Conservation (phyloP, 2,888 invertebrate species). For the Acanthoscelides obtectus region DNA sequence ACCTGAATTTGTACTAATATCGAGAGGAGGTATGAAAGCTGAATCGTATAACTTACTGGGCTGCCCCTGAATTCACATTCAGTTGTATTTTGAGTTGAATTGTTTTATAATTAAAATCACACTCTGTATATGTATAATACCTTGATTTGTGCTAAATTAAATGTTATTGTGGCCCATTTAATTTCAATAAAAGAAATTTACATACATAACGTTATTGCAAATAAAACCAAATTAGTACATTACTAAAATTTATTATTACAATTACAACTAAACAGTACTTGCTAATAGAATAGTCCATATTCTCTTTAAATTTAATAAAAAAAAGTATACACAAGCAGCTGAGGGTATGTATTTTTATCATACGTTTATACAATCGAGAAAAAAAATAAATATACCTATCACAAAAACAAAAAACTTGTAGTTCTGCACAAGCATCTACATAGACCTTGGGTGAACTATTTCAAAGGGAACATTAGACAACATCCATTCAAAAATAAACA, state of each 20-base stretch:
- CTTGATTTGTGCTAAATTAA: neutral
- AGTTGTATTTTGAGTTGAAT: too few relatives aligned
- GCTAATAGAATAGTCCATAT: slow-evolving; percentile 49
- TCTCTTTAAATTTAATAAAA: slow-evolving; percentile 45
- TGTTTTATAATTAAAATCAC: neutral
- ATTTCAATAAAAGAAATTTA: neutral
- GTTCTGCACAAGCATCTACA: neutral
- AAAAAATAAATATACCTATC: slow-evolving; percentile 25
- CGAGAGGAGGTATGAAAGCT: too few relatives aligned
- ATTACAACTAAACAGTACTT: slow-evolving; percentile 46
- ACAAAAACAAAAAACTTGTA: slow-evolving; percentile 21
- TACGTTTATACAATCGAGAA: slow-evolving; percentile 19
- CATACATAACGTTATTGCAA: neutral
- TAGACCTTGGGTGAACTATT: neutral
- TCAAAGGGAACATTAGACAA: neutral
- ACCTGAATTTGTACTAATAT: too few relatives aligned
- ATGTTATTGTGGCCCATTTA: neutral
- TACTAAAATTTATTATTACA: slow-evolving; percentile 45
- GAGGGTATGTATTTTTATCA: slow-evolving; percentile 19
- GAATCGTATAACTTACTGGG: too few relatives aligned
- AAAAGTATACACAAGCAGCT: slow-evolving; percentile 43
- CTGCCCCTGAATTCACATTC: too few relatives aligned
- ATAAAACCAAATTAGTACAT: slow-evolving; percentile 24
- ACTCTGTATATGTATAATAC: neutral
- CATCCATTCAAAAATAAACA: neutral